phyloP scores from a whole-genome alignment of 2,113 vertebrate species.

The Passer domesticus region DNA sequence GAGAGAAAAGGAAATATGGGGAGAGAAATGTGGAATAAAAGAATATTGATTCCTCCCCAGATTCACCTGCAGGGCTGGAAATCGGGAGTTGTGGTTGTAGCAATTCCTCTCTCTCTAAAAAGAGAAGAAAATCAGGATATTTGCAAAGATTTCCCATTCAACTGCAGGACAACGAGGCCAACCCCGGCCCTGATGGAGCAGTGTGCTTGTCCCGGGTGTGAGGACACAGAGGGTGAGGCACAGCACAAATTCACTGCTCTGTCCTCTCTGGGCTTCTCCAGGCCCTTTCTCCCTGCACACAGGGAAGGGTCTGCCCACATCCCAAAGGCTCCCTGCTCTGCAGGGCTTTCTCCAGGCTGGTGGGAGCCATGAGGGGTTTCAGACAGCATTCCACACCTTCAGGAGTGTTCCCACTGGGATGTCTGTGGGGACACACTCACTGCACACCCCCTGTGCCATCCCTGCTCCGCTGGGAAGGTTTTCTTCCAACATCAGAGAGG shows the following conservation, averaged over 20 bases:
- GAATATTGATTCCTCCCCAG: background rate
- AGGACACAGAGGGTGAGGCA: background rate
- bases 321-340: background rate
- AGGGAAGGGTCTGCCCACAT: conserved; percentile 42
- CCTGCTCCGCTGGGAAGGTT: background rate
- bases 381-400: accelerated
- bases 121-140: background rate
- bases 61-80: background rate
- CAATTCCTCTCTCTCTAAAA: background rate
- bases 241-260: background rate
- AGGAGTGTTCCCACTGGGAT: background rate
- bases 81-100: background rate
- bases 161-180: background rate
- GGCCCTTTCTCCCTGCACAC: background rate
- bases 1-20: background rate
- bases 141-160: background rate
- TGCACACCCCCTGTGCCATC: background rate
- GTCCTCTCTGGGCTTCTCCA: background rate
- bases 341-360: background rate
- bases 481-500: background rate
- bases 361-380: accelerated
- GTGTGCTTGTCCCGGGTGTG: background rate
- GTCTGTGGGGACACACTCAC: accelerated
- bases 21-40: background rate
- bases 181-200: background rate